A percentile compares a stretch with the other conserved stretches of the same genome.
These are phyloP conservation scores for Lepidurus couesii DNA, from an alignment of 1,140 invertebrate genomes.

Conservation along the genomic window DNA sequence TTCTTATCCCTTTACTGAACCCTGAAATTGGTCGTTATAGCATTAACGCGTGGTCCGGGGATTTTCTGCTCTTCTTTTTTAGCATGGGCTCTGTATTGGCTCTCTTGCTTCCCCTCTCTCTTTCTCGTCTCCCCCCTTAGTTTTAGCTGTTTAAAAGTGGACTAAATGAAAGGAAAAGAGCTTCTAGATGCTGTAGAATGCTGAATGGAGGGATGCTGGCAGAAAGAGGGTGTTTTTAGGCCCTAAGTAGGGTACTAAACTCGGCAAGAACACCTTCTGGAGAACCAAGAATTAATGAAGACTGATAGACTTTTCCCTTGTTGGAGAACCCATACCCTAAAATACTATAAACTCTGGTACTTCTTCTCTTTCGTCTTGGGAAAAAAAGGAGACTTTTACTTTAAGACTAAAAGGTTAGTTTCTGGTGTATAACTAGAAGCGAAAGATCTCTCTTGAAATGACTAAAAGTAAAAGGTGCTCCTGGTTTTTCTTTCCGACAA, in stretches of 20 bases:
- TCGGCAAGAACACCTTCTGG: constrained; percentile 8
- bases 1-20: constrained; percentile 1
- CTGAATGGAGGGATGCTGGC: neutral
- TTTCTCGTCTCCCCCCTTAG: no score
- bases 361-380: no score
- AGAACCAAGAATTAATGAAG: neutral
- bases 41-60: constrained; percentile 20
- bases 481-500: neutral
- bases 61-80: constrained; percentile 5
- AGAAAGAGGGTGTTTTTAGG: neutral
- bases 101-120: neutral
- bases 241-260: constrained; percentile 1
- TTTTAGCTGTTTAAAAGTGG: neutral
- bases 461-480: no score
- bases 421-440: no score
- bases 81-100: neutral
- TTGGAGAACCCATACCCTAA: neutral
- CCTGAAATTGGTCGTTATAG: constrained; percentile 5
- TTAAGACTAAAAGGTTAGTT: neutral
- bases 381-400: neutral
- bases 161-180: neutral
- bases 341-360: neutral
- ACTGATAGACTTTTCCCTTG: neutral
- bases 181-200: neutral
- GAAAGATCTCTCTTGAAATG: no score